Evolutionary conservation across 2,888 invertebrate genomes (phyloP), one percentile per base, ranked within the genome.

Genomic region (Willowsia nigromaculata): DNA sequence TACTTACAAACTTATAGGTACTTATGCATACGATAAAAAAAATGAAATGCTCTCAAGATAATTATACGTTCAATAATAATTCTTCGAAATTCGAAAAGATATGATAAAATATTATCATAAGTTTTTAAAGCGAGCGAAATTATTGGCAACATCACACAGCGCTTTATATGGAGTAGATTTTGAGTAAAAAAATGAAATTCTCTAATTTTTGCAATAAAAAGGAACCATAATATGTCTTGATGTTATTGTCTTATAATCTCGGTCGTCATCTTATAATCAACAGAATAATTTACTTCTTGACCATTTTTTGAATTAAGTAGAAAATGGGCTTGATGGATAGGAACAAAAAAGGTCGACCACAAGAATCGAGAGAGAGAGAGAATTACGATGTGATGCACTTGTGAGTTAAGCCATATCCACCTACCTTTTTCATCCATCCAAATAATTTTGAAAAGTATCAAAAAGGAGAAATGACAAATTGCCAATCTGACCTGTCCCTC

Each of bases 381-480:
- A 18, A 1, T 22, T 71, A 22, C 22, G 43, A 65, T 40, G 71
- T 71, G 37, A 40, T 65, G 33, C 25, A 9, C 18, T 40, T 30
- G 27, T 53, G 1, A 9, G 25, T 11, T 33, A 43, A 56, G 33
- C 22, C 5, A 27, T 37, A 30, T 80, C 56, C 80, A 40, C 56
- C 37, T 40, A 56, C 53, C 11, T 80, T 50, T 47, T 33, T 15
- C n/a, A 50, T 1, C 40, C 50, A 27, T 50, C 50, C 11, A 62
- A 62, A 71, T 71, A 9, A 71, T 27, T 76, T 76, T 50, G 62
- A 81, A 81, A 80, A 53, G 56, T 53, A 81, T 62, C 81, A 62
- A 43, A 59, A 81, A 74, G 56, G 50, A 83, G 50, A 83, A 85
- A 85, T 82, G 82, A 82, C 84, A 84, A 84, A 84, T 84, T 84